These are phyloP conservation scores for Conger conger DNA, from an alignment of 2,113 vertebrate species.

Conservation along the genomic window DNA sequence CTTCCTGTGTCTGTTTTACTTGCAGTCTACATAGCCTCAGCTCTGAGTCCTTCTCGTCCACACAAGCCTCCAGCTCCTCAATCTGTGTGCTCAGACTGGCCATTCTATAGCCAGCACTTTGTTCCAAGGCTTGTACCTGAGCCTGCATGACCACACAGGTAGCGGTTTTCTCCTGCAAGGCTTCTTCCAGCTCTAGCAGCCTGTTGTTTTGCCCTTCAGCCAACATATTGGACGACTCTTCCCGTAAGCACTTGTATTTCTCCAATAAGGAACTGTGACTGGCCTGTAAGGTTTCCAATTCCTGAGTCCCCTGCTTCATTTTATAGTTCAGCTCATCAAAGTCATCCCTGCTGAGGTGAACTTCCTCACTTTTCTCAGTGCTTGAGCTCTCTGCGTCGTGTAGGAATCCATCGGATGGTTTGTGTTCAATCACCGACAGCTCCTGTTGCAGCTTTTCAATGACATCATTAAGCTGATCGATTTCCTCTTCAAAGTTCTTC, in stretches of 20 bases:
- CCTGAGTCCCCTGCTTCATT: slow-evolving; percentile 65
- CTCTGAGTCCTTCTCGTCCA: slow-evolving; percentile 76
- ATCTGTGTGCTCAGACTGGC: slow-evolving; percentile 61
- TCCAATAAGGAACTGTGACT: slow-evolving; percentile 57
- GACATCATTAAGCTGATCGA: slow-evolving; percentile 87
- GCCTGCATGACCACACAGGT: slow-evolving; percentile 64
- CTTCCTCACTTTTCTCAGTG: slow-evolving; percentile 53
- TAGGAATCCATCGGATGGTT: slow-evolving; percentile 52
- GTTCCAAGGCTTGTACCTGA: slow-evolving; percentile 65
- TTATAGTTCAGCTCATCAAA: slow-evolving; percentile 75
- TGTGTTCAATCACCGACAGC: slow-evolving; percentile 78
- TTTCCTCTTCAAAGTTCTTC: slow-evolving; percentile 79
- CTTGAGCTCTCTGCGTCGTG: slow-evolving; percentile 70
- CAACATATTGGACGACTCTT: slow-evolving; percentile 44
- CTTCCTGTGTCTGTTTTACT: slow-evolving; percentile 67
- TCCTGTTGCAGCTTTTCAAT: slow-evolving; percentile 94
- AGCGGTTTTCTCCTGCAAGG: slow-evolving; percentile 61
- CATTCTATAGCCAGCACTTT: slow-evolving; percentile 61
- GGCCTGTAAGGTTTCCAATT: slow-evolving; percentile 67
- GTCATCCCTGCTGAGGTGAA: slow-evolving; percentile 56
- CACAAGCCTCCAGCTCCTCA: slow-evolving; percentile 67
- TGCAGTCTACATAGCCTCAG: slow-evolving; percentile 63
- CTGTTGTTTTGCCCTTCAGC: slow-evolving; percentile 33
- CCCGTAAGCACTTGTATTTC: slow-evolving; percentile 50
- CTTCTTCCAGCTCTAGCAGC: slow-evolving; percentile 49